phyloP scores from a whole-genome alignment of 2,888 invertebrate genomes.

The Tipula lateralis region DNA sequence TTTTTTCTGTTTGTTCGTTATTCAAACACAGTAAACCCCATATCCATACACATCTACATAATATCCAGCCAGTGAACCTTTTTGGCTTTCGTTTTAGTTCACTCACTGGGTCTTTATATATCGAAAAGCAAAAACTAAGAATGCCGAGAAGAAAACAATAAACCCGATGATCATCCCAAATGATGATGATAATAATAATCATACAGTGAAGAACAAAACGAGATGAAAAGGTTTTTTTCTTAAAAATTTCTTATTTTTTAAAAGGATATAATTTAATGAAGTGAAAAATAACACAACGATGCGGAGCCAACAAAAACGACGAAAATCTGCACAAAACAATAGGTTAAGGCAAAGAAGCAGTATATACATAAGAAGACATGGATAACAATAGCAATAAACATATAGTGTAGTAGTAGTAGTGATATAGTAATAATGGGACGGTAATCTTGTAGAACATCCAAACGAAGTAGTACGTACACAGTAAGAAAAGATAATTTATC shows the following conservation, averaged over 20 bases:
- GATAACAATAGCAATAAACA: slow-evolving; percentile 19
- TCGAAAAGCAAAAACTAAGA: background rate
- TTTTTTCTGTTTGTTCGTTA: background rate
- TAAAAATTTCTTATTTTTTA: background rate
- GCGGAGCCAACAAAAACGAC: background rate
- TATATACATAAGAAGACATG: background rate
- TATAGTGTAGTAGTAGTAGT: background rate
- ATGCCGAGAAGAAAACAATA: background rate
- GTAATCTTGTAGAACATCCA: slow-evolving; percentile 5
- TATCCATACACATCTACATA: background rate
- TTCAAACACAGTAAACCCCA: background rate
- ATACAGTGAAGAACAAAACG: background rate
- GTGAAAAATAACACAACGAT: background rate
- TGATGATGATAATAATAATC: background rate
- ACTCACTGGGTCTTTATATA: no score
- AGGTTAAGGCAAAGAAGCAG: background rate
- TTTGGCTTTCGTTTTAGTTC: background rate
- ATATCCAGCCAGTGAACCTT: background rate
- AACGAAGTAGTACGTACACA: background rate
- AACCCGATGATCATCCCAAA: slow-evolving; percentile 19
- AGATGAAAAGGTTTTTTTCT: background rate
- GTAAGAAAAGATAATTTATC: background rate
- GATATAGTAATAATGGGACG: background rate
- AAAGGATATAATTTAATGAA: slow-evolving; percentile 24
- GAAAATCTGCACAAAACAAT: background rate